Percentiles rank a stretch among this genome's conserved stretches.
These are phyloP conservation scores for Thelaira solivaga DNA, from an alignment of 2,888 invertebrate species.

Conservation along the genomic window DNA sequence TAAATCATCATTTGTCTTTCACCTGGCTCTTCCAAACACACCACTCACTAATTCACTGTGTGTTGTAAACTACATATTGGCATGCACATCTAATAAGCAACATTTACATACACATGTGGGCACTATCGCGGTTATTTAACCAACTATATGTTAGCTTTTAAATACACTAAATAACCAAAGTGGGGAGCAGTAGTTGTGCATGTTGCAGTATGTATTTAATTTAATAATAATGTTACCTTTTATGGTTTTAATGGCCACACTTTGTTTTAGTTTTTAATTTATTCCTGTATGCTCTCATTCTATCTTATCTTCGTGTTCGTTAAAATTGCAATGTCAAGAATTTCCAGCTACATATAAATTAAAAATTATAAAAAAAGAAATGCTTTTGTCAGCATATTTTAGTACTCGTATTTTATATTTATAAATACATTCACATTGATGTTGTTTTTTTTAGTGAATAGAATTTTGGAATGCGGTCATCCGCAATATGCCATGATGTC, in stretches of 20 bases:
- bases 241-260: constrained; percentile 45
- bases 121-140: neutral
- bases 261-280: constrained; percentile 43
- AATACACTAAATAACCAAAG: neutral
- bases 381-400: no score
- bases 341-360: constrained; percentile 32
- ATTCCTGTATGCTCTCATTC: neutral
- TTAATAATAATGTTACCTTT: constrained; percentile 42
- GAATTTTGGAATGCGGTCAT: constrained; percentile 9
- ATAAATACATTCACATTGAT: neutral
- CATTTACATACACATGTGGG: no score
- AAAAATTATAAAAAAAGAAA: neutral
- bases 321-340: constrained; percentile 12
- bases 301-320: constrained; percentile 10
- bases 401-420: no score
- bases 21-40: constrained; percentile 10
- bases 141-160: neutral
- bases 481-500: neutral
- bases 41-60: neutral
- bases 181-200: neutral
- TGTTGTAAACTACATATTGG: neutral
- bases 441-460: neutral
- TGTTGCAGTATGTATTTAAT: constrained; percentile 15
- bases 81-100: constrained; percentile 5
- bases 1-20: constrained; percentile 30